These are phyloP conservation scores for Sussaba pulchella DNA, from an alignment of 2,888 invertebrate genomes.

Conservation along the genomic window DNA sequence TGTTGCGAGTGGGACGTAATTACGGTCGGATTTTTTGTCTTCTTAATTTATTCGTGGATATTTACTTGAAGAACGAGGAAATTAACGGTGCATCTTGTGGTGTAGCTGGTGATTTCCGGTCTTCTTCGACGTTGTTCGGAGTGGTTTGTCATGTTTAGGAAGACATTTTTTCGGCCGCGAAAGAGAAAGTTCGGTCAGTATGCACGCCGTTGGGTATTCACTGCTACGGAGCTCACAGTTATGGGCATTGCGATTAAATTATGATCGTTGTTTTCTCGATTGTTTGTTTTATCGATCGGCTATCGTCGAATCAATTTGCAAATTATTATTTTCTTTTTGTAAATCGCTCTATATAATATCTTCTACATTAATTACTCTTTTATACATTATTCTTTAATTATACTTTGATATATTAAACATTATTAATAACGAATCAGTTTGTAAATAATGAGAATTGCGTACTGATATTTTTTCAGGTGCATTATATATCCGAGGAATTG, in stretches of 20 bases:
- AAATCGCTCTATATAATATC: no score
- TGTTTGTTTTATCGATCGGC: neutral
- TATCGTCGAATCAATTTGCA: neutral
- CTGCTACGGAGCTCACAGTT: constrained; percentile 43
- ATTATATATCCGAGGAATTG: no score
- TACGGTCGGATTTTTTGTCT: constrained; percentile 5
- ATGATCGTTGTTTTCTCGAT: constrained; percentile 9
- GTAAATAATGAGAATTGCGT: no score
- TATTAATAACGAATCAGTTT: no score
- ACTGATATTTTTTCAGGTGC: no score
- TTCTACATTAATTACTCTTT: no score
- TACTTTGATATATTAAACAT: no score
- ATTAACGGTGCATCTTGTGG: constrained; percentile 30
- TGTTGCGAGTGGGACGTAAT: constrained; percentile 36
- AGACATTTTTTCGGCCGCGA: constrained; percentile 39
- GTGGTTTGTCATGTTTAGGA: constrained; percentile 1
- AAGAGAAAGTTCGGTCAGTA: constrained; percentile 33
- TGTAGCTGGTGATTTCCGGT: neutral
- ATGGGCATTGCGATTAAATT: constrained; percentile 36
- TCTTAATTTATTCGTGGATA: constrained; percentile 20
- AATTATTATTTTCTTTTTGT: no score
- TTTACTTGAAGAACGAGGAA: constrained; percentile 5
- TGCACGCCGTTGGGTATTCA: neutral
- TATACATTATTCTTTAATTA: no score
- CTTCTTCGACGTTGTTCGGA: constrained; percentile 14